Base-by-base conservation (phyloP, 2,113 vertebrate genomes). In the Actinemys pallida region DNA sequence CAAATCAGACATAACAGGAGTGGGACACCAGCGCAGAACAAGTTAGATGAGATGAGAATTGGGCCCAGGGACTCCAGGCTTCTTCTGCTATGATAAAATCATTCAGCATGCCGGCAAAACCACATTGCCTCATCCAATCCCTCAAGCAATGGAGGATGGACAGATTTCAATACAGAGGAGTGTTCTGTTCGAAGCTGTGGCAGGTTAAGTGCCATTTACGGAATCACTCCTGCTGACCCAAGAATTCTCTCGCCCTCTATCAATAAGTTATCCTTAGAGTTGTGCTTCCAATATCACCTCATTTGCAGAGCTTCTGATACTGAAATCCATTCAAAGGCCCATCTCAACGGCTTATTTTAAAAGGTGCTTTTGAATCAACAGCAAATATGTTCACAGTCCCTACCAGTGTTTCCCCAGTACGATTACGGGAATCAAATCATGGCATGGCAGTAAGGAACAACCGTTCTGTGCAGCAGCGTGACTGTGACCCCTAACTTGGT, bases 371-470 rank as follows among this genome's bases (percentile, higher is more conserved):
- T n/a, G n/a, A 81, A 47, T n/a, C 16, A 53, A 29, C 16, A 69
- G 10, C 53, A 59, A 57, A 47, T 14, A 4, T 2, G 76, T 47
- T 47, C 29, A 12, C 14, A 22, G 5, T 50, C 20, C 69, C 8
- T 65, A 52, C 17, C 31, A 3, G 1, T 1, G 2, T 31, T 86
- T 78, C 78, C 54, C 31, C 78, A 49, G 83, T 17, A 10, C 8
- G 2, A 49, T 0, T 22, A 25, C 8, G 24, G 14, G 14, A 79
- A 56, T 5, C 25, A 8, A 39, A 45, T 0, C 42, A 22, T 0
- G 2, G 4, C 50, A 39, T 1, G 8, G 49, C 8, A 6, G 59
- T 3, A 31, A 27, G 31, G 59, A 31, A 4, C 35, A 5, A 6
- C 3, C 19, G 22, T 16, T 42, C 25, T 29, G 19, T 31, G 29